Percentiles rank a stretch among this genome's conserved stretches.
Evolutionary conservation across 1,140 invertebrate genomes (phyloP).

Genomic region (Venturia canescens): DNA sequence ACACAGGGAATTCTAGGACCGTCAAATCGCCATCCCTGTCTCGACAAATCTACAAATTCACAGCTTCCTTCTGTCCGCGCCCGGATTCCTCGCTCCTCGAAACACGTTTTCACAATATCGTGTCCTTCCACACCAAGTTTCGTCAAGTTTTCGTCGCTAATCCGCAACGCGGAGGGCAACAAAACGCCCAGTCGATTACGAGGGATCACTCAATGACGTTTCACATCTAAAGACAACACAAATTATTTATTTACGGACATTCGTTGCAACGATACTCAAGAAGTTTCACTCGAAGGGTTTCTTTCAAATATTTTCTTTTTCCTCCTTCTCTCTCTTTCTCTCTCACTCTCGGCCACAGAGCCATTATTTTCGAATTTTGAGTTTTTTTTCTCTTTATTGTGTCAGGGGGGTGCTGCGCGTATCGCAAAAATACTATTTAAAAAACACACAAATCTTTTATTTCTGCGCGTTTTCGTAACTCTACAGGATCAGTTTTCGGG

Average conservation of each 20-base stretch:
- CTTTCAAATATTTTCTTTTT: neutral
- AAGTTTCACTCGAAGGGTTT: slow-evolving; percentile 13
- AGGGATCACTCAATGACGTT: slow-evolving; percentile 4
- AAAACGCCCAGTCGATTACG: slow-evolving; percentile 11
- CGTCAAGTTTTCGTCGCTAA: neutral
- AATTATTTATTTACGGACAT: slow-evolving; percentile 34
- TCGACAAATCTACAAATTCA: slow-evolving; percentile 1
- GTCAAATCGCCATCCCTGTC: neutral
- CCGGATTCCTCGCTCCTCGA: neutral
- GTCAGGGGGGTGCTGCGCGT: neutral
- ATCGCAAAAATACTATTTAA: neutral
- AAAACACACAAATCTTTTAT: neutral
- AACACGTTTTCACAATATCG: no score
- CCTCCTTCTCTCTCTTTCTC: neutral
- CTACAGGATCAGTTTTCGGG: neutral
- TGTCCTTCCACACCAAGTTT: neutral
- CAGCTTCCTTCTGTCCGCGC: neutral
- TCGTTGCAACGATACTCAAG: slow-evolving; percentile 37
- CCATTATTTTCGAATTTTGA: neutral
- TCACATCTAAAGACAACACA: slow-evolving; percentile 39
- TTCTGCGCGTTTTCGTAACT: no score
- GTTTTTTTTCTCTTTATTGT: neutral
- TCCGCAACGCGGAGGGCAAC: neutral
- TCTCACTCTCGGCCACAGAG: neutral
- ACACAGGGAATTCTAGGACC: slow-evolving; percentile 34